A percentile compares a stretch with the other conserved stretches of the same genome.
These are phyloP conservation scores for Macaca mulatta DNA, from an alignment of 2,113 vertebrate species.

Conservation along the genomic window DNA sequence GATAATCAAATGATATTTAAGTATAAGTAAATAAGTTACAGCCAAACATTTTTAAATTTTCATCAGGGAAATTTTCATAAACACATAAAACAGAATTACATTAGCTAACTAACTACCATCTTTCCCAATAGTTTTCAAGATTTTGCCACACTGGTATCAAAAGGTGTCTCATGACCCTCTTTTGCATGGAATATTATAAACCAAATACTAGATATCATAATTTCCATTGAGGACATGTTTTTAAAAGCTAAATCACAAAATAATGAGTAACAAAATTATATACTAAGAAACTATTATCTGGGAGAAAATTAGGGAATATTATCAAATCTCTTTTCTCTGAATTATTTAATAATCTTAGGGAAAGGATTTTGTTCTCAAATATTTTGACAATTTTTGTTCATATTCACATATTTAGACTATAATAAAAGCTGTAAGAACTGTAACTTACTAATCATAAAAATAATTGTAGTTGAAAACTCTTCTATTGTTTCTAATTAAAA, in stretches of 20 bases:
- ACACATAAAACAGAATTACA: not conserved
- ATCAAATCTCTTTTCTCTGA: not conserved
- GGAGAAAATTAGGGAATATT: not conserved
- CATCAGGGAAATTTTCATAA: not conserved
- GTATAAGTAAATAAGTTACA: not conserved
- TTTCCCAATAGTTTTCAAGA: not conserved
- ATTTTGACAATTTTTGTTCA: constrained; percentile 18
- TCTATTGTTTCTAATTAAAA: not conserved
- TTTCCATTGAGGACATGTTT: not conserved
- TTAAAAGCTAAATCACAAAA: not conserved
- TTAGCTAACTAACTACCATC: not conserved
- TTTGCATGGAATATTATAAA: not conserved
- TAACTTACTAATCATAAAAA: not conserved
- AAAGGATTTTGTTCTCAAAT: not conserved
- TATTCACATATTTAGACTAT: not conserved
- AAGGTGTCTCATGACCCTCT: not conserved
- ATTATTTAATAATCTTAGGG: not conserved
- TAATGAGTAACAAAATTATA: not conserved
- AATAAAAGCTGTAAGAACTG: not conserved
- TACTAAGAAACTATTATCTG: not conserved
- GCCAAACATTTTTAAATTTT: not conserved
- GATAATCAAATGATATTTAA: not conserved
- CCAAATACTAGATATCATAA: not conserved
- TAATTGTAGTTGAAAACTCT: not conserved
- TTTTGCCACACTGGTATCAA: not conserved